phyloP scores from a whole-genome alignment of 2,113 vertebrate genomes.

The Pipra filicauda region DNA sequence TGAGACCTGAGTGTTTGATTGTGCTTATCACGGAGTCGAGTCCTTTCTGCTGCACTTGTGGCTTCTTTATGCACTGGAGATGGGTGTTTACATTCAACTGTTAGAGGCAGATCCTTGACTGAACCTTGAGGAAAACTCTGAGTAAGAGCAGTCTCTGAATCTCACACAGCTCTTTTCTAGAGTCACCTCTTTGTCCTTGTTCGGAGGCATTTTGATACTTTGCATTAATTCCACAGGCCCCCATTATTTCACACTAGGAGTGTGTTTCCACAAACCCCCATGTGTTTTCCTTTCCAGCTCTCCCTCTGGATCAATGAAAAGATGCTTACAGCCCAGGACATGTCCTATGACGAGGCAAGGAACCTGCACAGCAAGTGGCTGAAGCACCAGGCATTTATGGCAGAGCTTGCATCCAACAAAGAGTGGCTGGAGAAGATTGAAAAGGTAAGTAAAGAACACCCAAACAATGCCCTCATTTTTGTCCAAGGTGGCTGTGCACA shows the following conservation, averaged over 20 bases:
- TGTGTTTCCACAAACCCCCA: not conserved
- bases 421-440: slow-evolving; percentile 99
- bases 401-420: slow-evolving; percentile 96
- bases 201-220: not conserved
- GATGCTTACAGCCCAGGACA: slow-evolving; percentile 98
- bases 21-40: not conserved
- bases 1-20: not conserved
- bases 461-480: not conserved
- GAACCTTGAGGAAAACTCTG: not conserved
- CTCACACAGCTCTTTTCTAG: not conserved
- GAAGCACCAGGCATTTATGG: slow-evolving; percentile 96
- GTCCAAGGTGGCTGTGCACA: not conserved
- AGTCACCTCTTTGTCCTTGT: not conserved
- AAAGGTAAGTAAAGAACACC: slow-evolving; percentile 74
- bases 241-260: not conserved
- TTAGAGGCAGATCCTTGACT: not conserved
- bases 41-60: not conserved
- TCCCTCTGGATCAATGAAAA: slow-evolving; percentile 98
- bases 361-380: slow-evolving; percentile 97
- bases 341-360: slow-evolving; percentile 98
- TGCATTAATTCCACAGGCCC: not conserved
- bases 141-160: not conserved
- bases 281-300: slow-evolving; percentile 75
- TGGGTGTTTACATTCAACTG: not conserved
- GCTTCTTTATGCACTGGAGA: not conserved